Evolutionary conservation across 2,888 invertebrate genomes (phyloP), one percentile per base, ranked within the genome.

Genomic region (Lacanobia wlatinum): DNA sequence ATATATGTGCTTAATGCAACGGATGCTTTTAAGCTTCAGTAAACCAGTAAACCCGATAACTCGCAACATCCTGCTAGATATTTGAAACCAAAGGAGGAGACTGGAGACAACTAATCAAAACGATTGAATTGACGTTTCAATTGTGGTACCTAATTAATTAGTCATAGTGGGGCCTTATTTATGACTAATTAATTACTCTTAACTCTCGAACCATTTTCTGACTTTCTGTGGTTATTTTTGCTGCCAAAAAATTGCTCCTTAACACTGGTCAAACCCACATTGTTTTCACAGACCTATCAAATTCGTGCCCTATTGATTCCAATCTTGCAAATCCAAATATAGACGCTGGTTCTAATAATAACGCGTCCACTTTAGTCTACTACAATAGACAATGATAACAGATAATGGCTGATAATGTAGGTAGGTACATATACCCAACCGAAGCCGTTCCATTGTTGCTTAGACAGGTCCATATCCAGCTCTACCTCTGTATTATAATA

Each of bases 361-460:
- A 18, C 43, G 46, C 21, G 23, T 23, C 60, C 34, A 61, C 38
- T 55, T 59, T 53, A 48, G 59, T 12, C 59, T 23, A 21, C 50
- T n/a, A 56, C 43, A 78, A 75, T 58, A 71, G 61, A 70, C 61
- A 62, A 74, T 48, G 59, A 55, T 43, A 43, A 18, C 21, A 78
- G 38, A 58, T 78, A 78, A 62, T 71, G 50, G 34, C n/a, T 43
- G 38, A 38, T 56, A 43, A 68, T 46, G 14, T 71, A 23, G 28
- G 14, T 71, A 23, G n/a, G 14, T 62, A 50, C 21, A 18, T 53
- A 75, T 55, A 61, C 74, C 61, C 52, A 53, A 58, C 52, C 46
- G 23, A 56, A 70, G 65, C 63, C 59, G 16, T 59, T 16, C 23
- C 55, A 71, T 76, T 78, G 79, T 76, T 76, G 43, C 48, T 48